phyloP scores from a whole-genome alignment of 2,797 vertebrate genomes.

The Thaleichthys pacificus region DNA sequence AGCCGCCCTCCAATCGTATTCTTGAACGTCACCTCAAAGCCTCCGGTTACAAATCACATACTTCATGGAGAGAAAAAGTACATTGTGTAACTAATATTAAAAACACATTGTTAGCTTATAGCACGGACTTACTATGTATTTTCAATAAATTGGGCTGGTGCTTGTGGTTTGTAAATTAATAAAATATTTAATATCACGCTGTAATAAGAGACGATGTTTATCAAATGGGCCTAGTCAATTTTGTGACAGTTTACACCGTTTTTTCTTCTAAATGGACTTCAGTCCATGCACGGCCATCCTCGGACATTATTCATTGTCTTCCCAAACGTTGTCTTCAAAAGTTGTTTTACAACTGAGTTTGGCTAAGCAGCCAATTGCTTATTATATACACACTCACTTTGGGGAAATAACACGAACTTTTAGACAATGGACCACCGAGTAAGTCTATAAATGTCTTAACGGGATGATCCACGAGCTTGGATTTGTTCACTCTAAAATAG shows the following conservation, averaged over 20 bases:
- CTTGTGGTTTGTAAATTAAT: not conserved
- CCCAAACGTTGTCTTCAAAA: not conserved
- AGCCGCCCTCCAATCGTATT: conserved; percentile 70
- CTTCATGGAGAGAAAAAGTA: conserved; percentile 1
- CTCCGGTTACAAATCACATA: conserved; percentile 58
- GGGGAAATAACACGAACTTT: not conserved
- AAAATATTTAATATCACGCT: not conserved
- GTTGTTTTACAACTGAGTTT: not conserved
- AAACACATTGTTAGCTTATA: not conserved
- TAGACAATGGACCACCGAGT: not conserved
- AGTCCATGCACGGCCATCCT: not conserved
- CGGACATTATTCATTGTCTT: not conserved
- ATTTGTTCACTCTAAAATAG: not conserved
- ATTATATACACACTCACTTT: not conserved
- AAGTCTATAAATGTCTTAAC: not conserved
- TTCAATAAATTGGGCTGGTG: not conserved
- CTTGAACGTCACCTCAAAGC: conserved; percentile 64
- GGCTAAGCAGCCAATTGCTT: not conserved
- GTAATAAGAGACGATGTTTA: not conserved
- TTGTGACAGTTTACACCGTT: not conserved
- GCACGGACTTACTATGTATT: not conserved
- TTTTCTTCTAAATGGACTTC: not conserved
- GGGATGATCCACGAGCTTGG: too few species aligned
- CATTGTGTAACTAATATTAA: not conserved
- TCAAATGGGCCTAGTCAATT: not conserved